phyloP scores from a whole-genome alignment of 30 jellyfish, hydroid and myxozoan genomes.

The Clytia hemisphaerica region DNA sequence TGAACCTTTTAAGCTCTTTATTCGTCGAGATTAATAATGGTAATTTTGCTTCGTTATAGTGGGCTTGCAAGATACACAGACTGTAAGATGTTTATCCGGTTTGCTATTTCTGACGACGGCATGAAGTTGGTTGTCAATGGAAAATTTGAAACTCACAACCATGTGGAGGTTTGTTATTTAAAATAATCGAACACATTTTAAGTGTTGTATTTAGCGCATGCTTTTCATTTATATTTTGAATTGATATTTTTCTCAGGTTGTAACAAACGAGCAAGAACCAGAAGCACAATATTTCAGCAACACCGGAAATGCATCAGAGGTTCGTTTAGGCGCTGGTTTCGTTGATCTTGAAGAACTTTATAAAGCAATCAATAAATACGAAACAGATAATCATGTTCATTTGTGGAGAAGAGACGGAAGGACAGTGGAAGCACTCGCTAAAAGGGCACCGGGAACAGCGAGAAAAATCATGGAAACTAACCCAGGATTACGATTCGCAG shows the following conservation, averaged over 20 bases:
- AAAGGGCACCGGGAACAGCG: conserved; percentile 49
- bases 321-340: conserved; percentile 36
- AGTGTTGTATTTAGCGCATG: background rate
- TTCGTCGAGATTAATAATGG: no score
- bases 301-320: conserved; percentile 34
- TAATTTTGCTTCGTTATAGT: background rate
- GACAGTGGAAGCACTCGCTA: conserved; percentile 37
- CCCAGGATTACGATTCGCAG: conserved; percentile 42
- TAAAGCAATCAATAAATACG: conserved; percentile 32
- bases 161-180: conserved; percentile 21
- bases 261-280: conserved; percentile 9
- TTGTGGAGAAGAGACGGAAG: conserved; percentile 44
- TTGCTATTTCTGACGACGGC: conserved; percentile 46
- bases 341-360: conserved; percentile 30
- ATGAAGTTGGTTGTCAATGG: conserved; percentile 40
- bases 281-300: conserved; percentile 31
- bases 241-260: conserved; percentile 11
- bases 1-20: no score
- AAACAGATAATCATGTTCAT: conserved; percentile 42
- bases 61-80: conserved; percentile 38
- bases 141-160: conserved; percentile 27
- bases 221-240: background rate
- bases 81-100: conserved; percentile 36
- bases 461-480: conserved; percentile 31
- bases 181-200: background rate